phyloP scores from a whole-genome alignment of 1,140 invertebrate species.

The Stegodyphus dumicola region DNA sequence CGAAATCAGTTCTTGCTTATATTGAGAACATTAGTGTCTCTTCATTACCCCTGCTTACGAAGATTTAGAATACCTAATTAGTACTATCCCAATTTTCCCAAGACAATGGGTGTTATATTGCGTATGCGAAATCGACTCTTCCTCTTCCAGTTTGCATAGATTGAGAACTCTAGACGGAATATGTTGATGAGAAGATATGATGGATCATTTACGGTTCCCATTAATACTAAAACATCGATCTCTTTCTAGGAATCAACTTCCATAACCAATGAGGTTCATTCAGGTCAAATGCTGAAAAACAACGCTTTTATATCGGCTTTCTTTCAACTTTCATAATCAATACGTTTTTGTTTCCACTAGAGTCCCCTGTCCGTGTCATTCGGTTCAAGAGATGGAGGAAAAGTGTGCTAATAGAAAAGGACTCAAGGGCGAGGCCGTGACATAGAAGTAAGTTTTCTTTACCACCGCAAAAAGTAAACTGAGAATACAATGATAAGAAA shows the following conservation, averaged over 20 bases:
- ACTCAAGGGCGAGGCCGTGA: not conserved
- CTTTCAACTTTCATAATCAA: not conserved
- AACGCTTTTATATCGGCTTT: not conserved
- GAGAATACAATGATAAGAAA: no score
- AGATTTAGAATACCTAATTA: no score
- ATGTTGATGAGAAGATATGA: not conserved
- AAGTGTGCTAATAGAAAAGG: not conserved
- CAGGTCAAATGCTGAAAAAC: not conserved
- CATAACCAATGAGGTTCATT: not conserved
- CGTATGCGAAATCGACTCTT: no score
- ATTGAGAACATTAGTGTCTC: no score
- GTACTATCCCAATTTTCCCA: no score
- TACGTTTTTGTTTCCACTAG: not conserved
- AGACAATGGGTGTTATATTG: no score
- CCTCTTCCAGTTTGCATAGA: no score
- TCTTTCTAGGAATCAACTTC: not conserved
- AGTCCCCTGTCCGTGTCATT: not conserved
- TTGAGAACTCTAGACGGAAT: no score
- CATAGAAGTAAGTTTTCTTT: no score
- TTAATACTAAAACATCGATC: not conserved
- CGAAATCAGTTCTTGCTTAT: no score
- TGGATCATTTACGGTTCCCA: not conserved
- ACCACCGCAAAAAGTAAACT: no score
- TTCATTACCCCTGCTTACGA: no score
- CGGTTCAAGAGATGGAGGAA: not conserved